Evolutionary conservation across 2,113 vertebrate genomes (phyloP).

Genomic region (Coptodon rendalli): DNA sequence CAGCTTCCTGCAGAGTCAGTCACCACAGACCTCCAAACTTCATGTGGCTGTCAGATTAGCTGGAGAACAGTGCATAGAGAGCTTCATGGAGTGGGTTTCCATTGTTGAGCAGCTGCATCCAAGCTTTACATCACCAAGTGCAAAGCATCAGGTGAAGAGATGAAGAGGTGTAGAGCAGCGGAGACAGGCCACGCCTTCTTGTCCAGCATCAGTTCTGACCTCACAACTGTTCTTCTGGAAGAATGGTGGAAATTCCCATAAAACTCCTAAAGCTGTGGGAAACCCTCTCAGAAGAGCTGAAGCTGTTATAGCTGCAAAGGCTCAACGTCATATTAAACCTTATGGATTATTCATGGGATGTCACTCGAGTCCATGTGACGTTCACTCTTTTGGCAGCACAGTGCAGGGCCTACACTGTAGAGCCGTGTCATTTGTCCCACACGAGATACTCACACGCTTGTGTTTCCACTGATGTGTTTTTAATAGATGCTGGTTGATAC

Average conservation of each 20-base stretch:
- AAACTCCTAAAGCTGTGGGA: neutral
- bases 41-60: neutral
- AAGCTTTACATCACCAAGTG: neutral
- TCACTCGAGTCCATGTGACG: neutral
- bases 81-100: neutral
- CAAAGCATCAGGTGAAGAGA: neutral
- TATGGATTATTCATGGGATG: neutral
- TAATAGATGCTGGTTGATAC: neutral
- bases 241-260: neutral
- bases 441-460: too few species aligned
- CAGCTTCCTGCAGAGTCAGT: neutral
- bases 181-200: neutral
- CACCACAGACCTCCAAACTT: accelerated
- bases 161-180: neutral
- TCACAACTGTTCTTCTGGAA: neutral
- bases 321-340: neutral
- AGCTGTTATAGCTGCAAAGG: neutral
- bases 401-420: neutral
- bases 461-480: neutral
- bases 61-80: accelerated
- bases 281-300: neutral
- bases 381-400: neutral
- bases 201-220: neutral
- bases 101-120: neutral
- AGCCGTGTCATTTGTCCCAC: neutral